Percentiles rank a stretch among this genome's conserved stretches.
phyloP scores from a whole-genome alignment of 2,113 vertebrate genomes.

The Oryzias javanicus region DNA sequence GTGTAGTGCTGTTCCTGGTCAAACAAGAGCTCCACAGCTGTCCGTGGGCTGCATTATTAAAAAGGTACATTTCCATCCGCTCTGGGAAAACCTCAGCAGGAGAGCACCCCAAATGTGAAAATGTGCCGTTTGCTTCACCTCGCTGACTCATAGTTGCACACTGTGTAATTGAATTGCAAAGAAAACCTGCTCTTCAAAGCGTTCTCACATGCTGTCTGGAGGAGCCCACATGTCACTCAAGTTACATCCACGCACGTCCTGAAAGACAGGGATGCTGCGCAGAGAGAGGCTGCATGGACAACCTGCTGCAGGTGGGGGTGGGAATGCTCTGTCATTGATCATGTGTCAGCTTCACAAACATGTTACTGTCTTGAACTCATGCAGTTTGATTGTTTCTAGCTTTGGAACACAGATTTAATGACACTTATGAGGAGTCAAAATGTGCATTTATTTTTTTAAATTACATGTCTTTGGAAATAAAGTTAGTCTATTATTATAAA shows the following conservation, averaged over 20 bases:
- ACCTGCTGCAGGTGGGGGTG: not conserved
- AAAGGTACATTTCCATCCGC: constrained; percentile 13
- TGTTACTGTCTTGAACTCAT: constrained; percentile 16
- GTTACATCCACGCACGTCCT: constrained; percentile 7
- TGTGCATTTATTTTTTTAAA: too few species aligned
- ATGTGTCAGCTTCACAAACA: constrained; percentile 9
- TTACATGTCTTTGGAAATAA: too few species aligned
- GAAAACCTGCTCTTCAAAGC: constrained; percentile 39
- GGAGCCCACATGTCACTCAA: constrained; percentile 38
- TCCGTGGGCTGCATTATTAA: constrained; percentile 2
- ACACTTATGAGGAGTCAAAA: too few species aligned
- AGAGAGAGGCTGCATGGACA: constrained; percentile 3
- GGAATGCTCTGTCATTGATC: constrained; percentile 18
- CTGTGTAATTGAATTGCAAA: constrained; percentile 31
- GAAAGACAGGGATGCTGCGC: constrained; percentile 6
- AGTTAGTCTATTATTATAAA: too few species aligned
- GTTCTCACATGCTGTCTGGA: constrained; percentile 11
- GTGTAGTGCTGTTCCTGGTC: not conserved
- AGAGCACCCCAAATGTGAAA: constrained; percentile 12
- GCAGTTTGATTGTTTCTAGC: not conserved
- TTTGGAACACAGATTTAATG: too few species aligned
- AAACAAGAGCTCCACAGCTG: constrained; percentile 13
- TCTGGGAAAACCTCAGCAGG: constrained; percentile 25
- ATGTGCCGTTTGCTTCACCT: constrained; percentile 18
- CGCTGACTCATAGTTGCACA: constrained; percentile 17